Evolutionary conservation across 1,140 invertebrate genomes (phyloP), one percentile per base, ranked within the genome.

Genomic region (Orius laevigatus): DNA sequence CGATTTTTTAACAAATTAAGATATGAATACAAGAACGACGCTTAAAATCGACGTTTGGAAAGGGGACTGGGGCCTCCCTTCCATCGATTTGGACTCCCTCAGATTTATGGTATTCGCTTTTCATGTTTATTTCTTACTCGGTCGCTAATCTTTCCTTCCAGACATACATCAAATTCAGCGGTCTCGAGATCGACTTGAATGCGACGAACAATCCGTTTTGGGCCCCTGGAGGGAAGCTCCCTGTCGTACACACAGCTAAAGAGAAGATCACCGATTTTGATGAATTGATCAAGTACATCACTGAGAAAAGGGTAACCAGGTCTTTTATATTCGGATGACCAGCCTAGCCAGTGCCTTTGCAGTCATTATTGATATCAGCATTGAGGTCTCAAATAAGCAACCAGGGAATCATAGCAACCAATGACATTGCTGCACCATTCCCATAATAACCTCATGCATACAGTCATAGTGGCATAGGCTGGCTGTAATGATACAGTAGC

Each of bases 1-100:
- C 25, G 25, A 4, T 38, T 16, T 4, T 38, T 3, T 16, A 38
- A 18, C 44, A 11, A 4, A 38, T 12, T 31, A 31, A 45, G 25
- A n/a, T 48, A 45, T 45, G 43, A 16, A 9, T 10, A 31, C 25
- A 9, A 5, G 41, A 36, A 69, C n/a, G 18, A n/a, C 43, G n/a
- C 10, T 77, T 64, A 68, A 78, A 63, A 62, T 88, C 54, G 72
- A 82, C 64, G 71, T 85, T 55, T 88, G 84, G 78, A 73, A 75
- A 63, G 82, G 82, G 9, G 81, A 86, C 60, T 87, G 81, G 81
- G 82, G 81, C 16, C 63, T 89, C 20, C 82, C 86, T 2, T 84
- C 84, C 25, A 69, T 88, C 53, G 83, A 89, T 69, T 67, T 75
- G 49, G 71, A 79, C 62, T 87, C 80, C 66, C 69, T 89, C 42